Evolutionary conservation across 2,888 invertebrate species (phyloP).

Genomic region (Amphipoea oculea): DNA sequence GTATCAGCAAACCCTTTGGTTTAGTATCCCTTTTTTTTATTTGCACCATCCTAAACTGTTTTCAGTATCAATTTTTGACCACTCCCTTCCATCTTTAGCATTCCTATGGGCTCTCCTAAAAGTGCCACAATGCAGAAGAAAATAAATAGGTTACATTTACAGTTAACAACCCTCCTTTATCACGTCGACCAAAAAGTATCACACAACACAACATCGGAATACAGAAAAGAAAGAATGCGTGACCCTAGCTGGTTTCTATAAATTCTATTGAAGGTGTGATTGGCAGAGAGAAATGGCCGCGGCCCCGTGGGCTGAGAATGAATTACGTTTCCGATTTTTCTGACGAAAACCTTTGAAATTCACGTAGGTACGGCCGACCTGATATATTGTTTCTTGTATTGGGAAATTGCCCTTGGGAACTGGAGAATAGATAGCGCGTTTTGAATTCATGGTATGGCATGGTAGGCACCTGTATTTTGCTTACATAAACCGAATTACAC

Average conservation of each 20-base stretch:
- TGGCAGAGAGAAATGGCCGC: slow-evolving; percentile 71
- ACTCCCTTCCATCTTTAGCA: not conserved
- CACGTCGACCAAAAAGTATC: slow-evolving; percentile 51
- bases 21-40: not conserved
- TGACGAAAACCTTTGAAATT: slow-evolving; percentile 61
- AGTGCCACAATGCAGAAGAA: slow-evolving; percentile 4
- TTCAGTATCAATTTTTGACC: not conserved
- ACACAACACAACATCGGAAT: slow-evolving; percentile 52
- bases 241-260: slow-evolving; percentile 63
- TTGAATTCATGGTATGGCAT: slow-evolving; percentile 36
- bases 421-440: slow-evolving; percentile 33
- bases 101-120: not conserved
- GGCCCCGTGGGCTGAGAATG: slow-evolving; percentile 59
- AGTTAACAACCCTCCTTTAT: slow-evolving; percentile 36
- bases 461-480: slow-evolving; percentile 4
- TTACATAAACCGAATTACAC: not conserved
- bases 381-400: slow-evolving; percentile 66
- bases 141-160: slow-evolving; percentile 43
- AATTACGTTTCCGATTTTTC: slow-evolving; percentile 66
- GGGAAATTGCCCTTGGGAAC: slow-evolving; percentile 56
- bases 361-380: slow-evolving; percentile 46
- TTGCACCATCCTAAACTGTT: too few species aligned
- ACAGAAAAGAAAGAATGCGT: slow-evolving; percentile 59
- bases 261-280: slow-evolving; percentile 64
- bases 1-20: not conserved